Evolutionary conservation across 2,113 vertebrate species (phyloP), one percentile per base, ranked within the genome.

Genomic region (Gadus macrocephalus): DNA sequence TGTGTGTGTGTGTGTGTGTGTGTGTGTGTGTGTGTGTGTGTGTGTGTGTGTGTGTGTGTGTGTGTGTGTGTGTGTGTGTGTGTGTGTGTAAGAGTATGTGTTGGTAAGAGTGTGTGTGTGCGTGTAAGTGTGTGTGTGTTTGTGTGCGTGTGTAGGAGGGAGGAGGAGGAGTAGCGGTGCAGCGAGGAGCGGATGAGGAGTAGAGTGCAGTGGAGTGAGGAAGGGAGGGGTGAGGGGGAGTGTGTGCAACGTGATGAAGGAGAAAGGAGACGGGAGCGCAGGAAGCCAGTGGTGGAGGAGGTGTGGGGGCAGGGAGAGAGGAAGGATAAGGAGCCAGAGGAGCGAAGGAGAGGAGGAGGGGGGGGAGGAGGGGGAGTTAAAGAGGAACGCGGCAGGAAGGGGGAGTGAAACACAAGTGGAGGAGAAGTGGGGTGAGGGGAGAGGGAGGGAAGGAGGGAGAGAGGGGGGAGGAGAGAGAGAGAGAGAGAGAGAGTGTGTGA

Each of bases 241-340:
- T 72, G 74, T 82, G 69, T 71, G 76, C 81, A 85, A 81, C 72
- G 76, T 87, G 85, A 87, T 79, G 83, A 84, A 78, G 79, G 80
- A 87, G 77, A 81, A 71, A 80, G 61, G 69, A 78, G 74, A 76
- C 4, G 49, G 25, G 53, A 11, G 15, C 15, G 72, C 72, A 81
- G 73, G 71, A 42, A 56, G 59, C 27, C 25, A 15, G 11, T 31
- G n/a, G n/a, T 14, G 15, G 68, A 82, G 81, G 83, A 82, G 83
- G 77, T 80, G 82, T 80, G 78, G 85, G 83, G 69, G 72, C 72
- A 61, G 78, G 73, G 66, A 68, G 76, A 71, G 73, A 65, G 77
- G 68, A 61, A 27, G 64, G 70, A 71, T 16, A 58, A n/a, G n/a
- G 55, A 58, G 55, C 15, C 15, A 58, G 55, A 58, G 55, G n/a